Percentiles rank a stretch among this genome's conserved stretches.
Conservation (phyloP, 2,797 vertebrate genomes). For the Lagocephalus sceleratus region DNA sequence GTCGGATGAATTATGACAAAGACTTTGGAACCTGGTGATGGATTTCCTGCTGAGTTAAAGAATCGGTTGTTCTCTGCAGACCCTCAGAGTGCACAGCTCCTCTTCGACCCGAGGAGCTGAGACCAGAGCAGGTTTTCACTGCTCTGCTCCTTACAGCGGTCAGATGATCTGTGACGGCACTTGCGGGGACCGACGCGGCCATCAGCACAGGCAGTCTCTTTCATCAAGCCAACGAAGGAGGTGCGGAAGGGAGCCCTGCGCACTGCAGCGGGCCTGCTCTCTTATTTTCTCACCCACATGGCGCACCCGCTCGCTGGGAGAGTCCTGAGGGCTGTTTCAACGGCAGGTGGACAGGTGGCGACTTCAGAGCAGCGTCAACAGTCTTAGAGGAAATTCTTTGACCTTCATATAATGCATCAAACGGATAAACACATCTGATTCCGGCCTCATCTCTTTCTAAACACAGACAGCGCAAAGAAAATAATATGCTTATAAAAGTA, state of each 20-base stretch:
- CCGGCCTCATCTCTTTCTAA: too few relatives aligned
- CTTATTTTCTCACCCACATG: slow-evolving; percentile 74
- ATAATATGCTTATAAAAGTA: too few relatives aligned
- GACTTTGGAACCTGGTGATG: background rate
- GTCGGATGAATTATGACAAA: background rate
- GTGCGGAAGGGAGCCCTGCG: slow-evolving; percentile 51
- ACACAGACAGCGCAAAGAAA: too few relatives aligned
- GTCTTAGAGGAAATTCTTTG: background rate
- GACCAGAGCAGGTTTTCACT: slow-evolving; percentile 10
- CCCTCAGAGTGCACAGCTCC: background rate
- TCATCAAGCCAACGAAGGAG: slow-evolving; percentile 72
- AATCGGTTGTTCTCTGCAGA: background rate
- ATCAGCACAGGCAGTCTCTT: slow-evolving; percentile 67
- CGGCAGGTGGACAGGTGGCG: slow-evolving; percentile 63
- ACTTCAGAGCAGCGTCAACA: background rate
- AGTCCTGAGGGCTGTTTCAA: slow-evolving; percentile 40
- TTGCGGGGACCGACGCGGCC: too few relatives aligned
- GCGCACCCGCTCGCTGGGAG: slow-evolving; percentile 55
- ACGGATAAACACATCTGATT: too few relatives aligned
- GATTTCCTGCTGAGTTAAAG: background rate
- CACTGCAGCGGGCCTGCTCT: slow-evolving; percentile 63
- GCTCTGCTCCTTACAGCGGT: slow-evolving; percentile 20
- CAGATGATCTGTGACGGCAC: slow-evolving; percentile 5
- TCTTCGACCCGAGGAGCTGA: slow-evolving; percentile 8
- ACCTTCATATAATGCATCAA: too few relatives aligned